These are phyloP conservation scores for Cyanoliseus patagonus DNA, from an alignment of 2,113 vertebrate genomes.

Conservation along the genomic window DNA sequence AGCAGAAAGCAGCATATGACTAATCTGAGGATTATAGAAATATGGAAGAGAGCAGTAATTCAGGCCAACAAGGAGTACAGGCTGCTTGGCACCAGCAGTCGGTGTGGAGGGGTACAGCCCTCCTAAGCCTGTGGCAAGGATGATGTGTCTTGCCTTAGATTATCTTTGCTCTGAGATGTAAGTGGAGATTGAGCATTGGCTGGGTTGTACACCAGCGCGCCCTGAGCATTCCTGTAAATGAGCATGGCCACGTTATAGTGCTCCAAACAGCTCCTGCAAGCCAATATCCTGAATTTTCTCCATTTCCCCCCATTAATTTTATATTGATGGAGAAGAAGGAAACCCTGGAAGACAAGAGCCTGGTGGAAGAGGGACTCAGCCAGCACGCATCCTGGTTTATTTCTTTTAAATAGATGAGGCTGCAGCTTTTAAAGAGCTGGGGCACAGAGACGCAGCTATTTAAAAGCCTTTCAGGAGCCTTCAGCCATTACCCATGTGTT, in stretches of 20 bases:
- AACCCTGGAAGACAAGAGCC: background rate
- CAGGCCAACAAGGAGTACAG: accelerated
- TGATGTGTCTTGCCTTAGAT: background rate
- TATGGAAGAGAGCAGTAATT: background rate
- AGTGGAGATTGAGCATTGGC: accelerated
- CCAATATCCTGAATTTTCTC: background rate
- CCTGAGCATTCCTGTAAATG: background rate
- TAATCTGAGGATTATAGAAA: background rate
- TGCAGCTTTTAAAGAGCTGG: background rate
- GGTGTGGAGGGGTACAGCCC: background rate
- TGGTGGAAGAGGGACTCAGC: background rate
- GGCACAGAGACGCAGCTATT: background rate
- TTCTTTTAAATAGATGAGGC: background rate
- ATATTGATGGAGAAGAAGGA: background rate
- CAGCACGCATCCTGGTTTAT: background rate
- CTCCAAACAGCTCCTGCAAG: background rate
- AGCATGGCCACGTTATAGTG: background rate
- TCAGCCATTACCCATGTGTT: background rate
- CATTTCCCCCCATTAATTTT: background rate
- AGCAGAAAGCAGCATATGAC: background rate
- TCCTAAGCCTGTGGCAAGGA: background rate
- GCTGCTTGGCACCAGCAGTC: accelerated
- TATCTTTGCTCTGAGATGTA: background rate
- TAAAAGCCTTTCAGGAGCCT: background rate
- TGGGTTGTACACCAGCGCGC: background rate